Evolutionary conservation across 2,888 invertebrate genomes (phyloP), one percentile per base, ranked within the genome.

Genomic region (Dynastes hyllus): DNA sequence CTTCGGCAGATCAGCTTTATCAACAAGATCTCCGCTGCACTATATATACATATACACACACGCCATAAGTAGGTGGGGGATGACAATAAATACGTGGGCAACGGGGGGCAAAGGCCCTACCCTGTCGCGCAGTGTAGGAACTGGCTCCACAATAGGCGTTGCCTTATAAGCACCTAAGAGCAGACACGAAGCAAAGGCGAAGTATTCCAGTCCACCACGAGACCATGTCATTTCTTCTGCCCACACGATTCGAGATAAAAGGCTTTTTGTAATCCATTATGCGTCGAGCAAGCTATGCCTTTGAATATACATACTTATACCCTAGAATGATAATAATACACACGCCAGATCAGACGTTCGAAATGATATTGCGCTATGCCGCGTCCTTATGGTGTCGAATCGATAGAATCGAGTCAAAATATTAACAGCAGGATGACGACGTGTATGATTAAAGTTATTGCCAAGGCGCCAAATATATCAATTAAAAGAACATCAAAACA

Each of bases 101-200:
- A 55, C 32, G 77, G 81, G 79, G 80, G 77, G 79, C 80, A 82
- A 81, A 76, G 79, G 78, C 80, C 81, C 80, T 81, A 81, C 77
- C 79, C 79, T 80, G 78, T 78, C 80, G 79, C 79, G 80, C 80
- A 61, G 73, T 50, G 73, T 78, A 79, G 70, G 65, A 80, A 81
- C 80, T 80, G 81, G 81, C 76, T 81, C 80, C 53, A 82, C 82
- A 81, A 82, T 81, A 79, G 82, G 80, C 81, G 79, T 81, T 80
- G 58, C 81, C 83, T 77, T 82, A 83, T 83, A 82, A 79, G 81
- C 79, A 78, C 81, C 78, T 80, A 81, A 50, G 75, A 65, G 73
- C 45, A 71, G 51, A 16, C 22, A 61, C 45, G 69, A 22, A 75
- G 69, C 29, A 69, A 69, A 51, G 50, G 58, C 58, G 73, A 78